Evolutionary conservation across 2,797 vertebrate species (phyloP).

Genomic region (Avahi laniger): DNA sequence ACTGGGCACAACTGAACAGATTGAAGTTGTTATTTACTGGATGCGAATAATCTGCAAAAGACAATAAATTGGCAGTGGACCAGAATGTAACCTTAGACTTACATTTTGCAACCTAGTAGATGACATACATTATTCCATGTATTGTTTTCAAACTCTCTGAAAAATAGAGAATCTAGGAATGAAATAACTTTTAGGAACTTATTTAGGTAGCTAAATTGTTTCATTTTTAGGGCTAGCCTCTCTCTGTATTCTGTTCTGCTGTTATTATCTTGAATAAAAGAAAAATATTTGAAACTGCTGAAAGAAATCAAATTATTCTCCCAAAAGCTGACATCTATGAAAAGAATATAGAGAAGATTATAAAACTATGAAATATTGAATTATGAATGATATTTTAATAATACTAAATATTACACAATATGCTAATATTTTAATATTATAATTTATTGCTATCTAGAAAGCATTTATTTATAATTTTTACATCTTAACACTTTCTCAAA

Average conservation of each 20-base stretch:
- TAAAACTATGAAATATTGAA: not conserved
- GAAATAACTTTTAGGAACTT: not conserved
- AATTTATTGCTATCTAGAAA: not conserved
- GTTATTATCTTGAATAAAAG: not conserved
- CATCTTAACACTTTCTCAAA: not conserved
- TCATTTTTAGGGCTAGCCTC: not conserved
- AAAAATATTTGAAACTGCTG: conserved; percentile 3
- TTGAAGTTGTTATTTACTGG: not conserved
- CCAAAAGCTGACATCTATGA: not conserved
- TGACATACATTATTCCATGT: not conserved
- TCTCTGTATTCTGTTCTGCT: not conserved
- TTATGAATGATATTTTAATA: not conserved
- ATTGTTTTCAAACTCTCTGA: not conserved
- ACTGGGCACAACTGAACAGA: not conserved
- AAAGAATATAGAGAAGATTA: not conserved
- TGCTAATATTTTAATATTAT: not conserved
- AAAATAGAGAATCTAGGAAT: not conserved
- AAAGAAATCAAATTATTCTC: not conserved
- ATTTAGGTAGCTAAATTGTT: not conserved
- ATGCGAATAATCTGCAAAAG: not conserved
- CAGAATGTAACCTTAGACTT: not conserved
- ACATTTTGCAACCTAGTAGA: not conserved
- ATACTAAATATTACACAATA: not conserved
- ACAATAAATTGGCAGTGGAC: not conserved
- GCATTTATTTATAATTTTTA: not conserved